These are phyloP conservation scores for Ianthella basta DNA, from an alignment of 37 sponge, comb jelly and placozoan species.

Conservation along the genomic window DNA sequence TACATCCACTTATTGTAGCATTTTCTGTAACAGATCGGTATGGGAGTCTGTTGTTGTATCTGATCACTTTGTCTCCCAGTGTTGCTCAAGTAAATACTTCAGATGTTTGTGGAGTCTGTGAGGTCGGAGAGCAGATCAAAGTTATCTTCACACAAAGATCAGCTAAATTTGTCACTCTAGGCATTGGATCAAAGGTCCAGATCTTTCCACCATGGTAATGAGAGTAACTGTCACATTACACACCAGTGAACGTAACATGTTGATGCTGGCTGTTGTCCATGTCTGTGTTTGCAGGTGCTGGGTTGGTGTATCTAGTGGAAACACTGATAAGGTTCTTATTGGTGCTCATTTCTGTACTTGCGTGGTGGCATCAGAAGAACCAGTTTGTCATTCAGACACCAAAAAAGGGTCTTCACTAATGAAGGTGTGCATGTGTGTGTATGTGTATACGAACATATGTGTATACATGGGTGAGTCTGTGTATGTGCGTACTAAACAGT, in stretches of 20 bases:
- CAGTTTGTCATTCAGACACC: not conserved
- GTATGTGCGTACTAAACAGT: not conserved
- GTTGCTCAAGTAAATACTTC: no score
- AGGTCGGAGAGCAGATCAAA: not conserved
- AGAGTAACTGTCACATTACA: not conserved
- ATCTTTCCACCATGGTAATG: conserved; percentile 31
- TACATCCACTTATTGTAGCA: no score
- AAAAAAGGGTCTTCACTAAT: no score
- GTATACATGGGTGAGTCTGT: not conserved
- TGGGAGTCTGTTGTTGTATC: no score
- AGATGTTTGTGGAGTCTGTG: no score
- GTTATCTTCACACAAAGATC: conserved; percentile 6
- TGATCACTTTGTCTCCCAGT: no score
- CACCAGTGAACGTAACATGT: not conserved
- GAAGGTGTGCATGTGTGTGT: not conserved
- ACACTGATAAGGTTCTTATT: not conserved
- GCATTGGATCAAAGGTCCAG: not conserved
- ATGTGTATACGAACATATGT: not conserved
- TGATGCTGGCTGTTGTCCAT: not conserved
- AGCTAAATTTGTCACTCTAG: not conserved
- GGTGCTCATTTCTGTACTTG: conserved; percentile 3
- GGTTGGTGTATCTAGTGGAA: not conserved
- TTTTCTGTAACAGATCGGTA: no score
- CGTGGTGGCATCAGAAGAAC: not conserved
- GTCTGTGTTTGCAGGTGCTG: not conserved